Evolutionary conservation across 1,140 invertebrate genomes (phyloP).

Genomic region (Cyrtorhinus lividipennis): DNA sequence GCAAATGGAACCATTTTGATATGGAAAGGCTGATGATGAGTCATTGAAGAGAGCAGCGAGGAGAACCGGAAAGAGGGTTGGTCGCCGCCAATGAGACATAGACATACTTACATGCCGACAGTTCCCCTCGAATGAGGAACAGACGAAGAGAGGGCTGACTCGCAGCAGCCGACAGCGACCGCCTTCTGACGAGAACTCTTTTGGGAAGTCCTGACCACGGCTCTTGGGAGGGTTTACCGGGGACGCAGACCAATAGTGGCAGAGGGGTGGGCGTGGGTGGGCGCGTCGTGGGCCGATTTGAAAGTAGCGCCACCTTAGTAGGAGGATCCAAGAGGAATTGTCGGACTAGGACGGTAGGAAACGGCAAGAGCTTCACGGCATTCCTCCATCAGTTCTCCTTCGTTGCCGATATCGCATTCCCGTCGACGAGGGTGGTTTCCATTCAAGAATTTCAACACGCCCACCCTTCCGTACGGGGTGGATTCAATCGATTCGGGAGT

Average conservation of each 20-base stretch:
- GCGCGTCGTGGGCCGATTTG: not conserved
- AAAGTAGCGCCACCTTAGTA: not conserved
- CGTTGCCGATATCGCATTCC: not conserved
- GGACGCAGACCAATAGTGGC: not conserved
- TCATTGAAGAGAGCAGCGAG: too few relatives aligned
- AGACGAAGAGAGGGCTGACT: not conserved
- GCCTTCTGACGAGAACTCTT: not conserved
- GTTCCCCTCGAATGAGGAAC: too few relatives aligned
- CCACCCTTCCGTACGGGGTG: too few relatives aligned
- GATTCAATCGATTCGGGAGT: too few relatives aligned
- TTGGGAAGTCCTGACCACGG: not conserved
- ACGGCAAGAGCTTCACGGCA: not conserved
- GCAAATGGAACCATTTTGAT: too few relatives aligned
- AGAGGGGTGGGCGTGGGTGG: not conserved
- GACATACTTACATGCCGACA: too few relatives aligned
- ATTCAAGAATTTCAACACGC: too few relatives aligned
- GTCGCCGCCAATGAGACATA: too few relatives aligned
- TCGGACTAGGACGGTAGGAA: not conserved
- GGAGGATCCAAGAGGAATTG: not conserved
- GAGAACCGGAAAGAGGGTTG: too few relatives aligned
- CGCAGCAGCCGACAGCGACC: not conserved
- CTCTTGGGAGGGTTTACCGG: not conserved
- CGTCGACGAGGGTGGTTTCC: not conserved
- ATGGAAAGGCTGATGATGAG: too few relatives aligned
- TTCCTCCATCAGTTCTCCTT: not conserved